Base-by-base conservation (phyloP, 2,113 vertebrate genomes). In the Anguilla rostrata region DNA sequence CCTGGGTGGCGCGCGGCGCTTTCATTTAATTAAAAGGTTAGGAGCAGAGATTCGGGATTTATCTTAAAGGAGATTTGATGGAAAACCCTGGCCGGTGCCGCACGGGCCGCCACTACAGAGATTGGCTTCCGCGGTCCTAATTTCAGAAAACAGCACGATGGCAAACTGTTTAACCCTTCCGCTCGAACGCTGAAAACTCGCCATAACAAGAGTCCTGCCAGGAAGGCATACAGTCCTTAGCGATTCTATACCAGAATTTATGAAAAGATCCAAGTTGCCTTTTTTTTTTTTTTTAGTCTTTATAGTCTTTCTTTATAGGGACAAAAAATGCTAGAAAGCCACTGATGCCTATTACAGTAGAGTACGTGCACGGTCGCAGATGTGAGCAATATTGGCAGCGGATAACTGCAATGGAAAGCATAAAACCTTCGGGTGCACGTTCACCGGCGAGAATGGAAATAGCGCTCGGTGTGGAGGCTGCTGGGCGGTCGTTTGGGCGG, bases 11-110 rank as follows among this genome's bases (percentile, higher is more conserved):
- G 39, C 39, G 57, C 56, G 34, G 57, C 2, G 80, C 60, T 39
- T 75, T 82, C 81, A 81, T 82, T 82, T 82, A 39, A 81, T 46
- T 86, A 75, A 86, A 86, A 82, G 85, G 85, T 86, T 75, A 43
- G 39, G 6, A 41, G 53, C 78, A 6, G 39, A 80, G 49, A 85
- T 46, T 81, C 81, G 20, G 29, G 2, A 85, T 56, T 85, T 71
- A 63, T 71, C 81, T 82, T 82, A 82, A 81, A 46, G 41, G 43
- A 15, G 57, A 66, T 49, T 20, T 86, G 41, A 82, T 63, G 60
- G 85, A 71, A 75, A 43, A 39, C 16, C 20, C 78, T 26, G 22
- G 49, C 29, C 53, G 12, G 34, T 41, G 53, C 53, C 18, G 78
- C 5, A 34, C 8, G 39, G 39, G 22, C 16, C 26, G 14, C 22